These are phyloP conservation scores for Cynopterus brachyotis DNA, from an alignment of 2,113 vertebrate species.

Conservation along the genomic window DNA sequence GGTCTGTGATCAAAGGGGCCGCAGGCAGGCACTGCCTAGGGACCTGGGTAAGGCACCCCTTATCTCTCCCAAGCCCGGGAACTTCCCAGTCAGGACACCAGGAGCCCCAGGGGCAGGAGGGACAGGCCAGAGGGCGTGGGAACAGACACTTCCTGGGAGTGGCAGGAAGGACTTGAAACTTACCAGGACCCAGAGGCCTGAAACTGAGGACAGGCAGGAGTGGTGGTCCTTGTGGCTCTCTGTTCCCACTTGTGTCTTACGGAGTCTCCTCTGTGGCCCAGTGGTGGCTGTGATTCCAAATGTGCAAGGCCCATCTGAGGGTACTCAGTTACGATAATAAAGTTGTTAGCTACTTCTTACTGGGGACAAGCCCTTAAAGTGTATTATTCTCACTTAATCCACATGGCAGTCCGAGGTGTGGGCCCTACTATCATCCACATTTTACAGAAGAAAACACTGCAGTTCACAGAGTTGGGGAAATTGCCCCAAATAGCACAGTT, in stretches of 20 bases:
- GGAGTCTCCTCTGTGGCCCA: not conserved
- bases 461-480: not conserved
- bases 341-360: not conserved
- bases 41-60: slow-evolving; percentile 43
- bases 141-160: slow-evolving; percentile 6
- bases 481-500: not conserved
- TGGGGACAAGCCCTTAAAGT: not conserved
- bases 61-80: slow-evolving; percentile 63
- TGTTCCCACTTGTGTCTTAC: not conserved
- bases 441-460: not conserved
- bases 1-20: slow-evolving; percentile 45
- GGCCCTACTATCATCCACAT: fast-evolving
- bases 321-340: not conserved
- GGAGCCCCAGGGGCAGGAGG: slow-evolving; percentile 36
- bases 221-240: not conserved
- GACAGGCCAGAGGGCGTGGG: slow-evolving; percentile 37
- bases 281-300: not conserved
- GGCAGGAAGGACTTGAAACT: not conserved
- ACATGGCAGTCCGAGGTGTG: fast-evolving
- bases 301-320: fast-evolving
- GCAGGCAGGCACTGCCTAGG: not conserved
- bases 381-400: not conserved
- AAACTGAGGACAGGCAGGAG: not conserved
- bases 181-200: not conserved
- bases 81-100: slow-evolving; percentile 60